Percentiles rank a stretch among this genome's conserved stretches.
Evolutionary conservation across 2,888 invertebrate species (phyloP).

Genomic region (Gerris lacustris): DNA sequence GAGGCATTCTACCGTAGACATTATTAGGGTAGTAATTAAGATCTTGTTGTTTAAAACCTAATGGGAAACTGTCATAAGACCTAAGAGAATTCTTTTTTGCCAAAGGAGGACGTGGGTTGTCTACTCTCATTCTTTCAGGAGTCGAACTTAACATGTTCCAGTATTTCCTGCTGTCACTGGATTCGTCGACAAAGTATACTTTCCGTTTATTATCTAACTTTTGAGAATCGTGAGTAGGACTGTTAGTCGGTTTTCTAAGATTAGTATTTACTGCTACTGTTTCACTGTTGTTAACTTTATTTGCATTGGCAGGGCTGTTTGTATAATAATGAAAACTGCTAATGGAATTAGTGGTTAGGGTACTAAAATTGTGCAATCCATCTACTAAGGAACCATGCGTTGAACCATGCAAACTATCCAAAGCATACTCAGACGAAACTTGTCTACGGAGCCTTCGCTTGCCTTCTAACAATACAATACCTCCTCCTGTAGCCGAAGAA

Average conservation of each 20-base stretch:
- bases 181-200: conserved; percentile 6
- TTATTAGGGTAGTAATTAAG: no score
- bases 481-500: conserved; percentile 46
- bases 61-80: background rate
- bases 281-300: background rate
- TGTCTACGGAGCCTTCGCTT: conserved; percentile 50
- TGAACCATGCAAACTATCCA: conserved; percentile 32
- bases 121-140: background rate
- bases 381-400: conserved; percentile 23
- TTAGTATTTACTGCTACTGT: background rate
- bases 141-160: background rate
- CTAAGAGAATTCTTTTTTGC: background rate
- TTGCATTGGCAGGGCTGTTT: no score
- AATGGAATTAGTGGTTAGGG: background rate
- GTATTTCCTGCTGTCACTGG: background rate
- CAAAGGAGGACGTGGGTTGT: background rate
- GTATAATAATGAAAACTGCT: background rate
- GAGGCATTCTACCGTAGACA: background rate
- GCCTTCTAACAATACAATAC: conserved; percentile 27
- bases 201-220: conserved; percentile 4
- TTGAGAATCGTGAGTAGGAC: background rate
- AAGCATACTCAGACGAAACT: conserved; percentile 49
- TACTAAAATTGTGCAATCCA: conserved; percentile 13
- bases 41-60: no score
- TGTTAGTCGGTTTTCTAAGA: background rate